A percentile compares a stretch with the other conserved stretches of the same genome.
phyloP scores from a whole-genome alignment of 1,140 invertebrate genomes.

The Potamilus streckersoni region DNA sequence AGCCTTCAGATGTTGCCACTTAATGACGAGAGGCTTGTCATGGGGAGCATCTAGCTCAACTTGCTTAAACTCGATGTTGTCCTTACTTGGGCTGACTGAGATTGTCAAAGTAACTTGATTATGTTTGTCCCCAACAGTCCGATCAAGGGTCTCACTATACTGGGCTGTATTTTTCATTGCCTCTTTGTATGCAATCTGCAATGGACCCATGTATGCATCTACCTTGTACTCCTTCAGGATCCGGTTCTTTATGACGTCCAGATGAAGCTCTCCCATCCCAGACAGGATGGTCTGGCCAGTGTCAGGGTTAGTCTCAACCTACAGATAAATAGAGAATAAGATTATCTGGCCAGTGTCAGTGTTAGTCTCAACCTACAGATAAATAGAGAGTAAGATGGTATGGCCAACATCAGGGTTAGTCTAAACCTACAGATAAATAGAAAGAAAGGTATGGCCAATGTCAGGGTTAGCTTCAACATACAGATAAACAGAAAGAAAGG shows the following conservation, averaged over 20 bases:
- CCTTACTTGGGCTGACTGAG: constrained; percentile 40
- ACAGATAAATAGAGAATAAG: constrained; percentile 66
- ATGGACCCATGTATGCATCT: constrained; percentile 89
- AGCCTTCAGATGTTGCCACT: constrained; percentile 66
- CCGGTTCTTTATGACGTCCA: constrained; percentile 86
- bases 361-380: no score
- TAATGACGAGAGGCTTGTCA: constrained; percentile 43
- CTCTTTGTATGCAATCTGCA: constrained; percentile 89
- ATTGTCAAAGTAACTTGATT: constrained; percentile 53
- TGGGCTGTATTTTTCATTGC: constrained; percentile 68
- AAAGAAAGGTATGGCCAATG: no score
- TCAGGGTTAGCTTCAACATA: no score
- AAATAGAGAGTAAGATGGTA: no score
- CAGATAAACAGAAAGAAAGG: no score
- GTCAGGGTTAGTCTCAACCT: constrained; percentile 76
- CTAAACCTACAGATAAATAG: no score
- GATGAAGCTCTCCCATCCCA: constrained; percentile 96
- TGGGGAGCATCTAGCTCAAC: constrained; percentile 32
- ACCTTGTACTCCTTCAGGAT: constrained; percentile 84
- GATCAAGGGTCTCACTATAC: constrained; percentile 71
- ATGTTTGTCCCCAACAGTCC: constrained; percentile 72
- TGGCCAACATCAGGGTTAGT: no score
- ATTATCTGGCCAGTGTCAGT: no score
- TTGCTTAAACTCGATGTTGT: constrained; percentile 34
- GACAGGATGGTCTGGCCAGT: constrained; percentile 83